Evolutionary conservation across 2,113 vertebrate genomes (phyloP).

Genomic region (Amblyopsis rosae): DNA sequence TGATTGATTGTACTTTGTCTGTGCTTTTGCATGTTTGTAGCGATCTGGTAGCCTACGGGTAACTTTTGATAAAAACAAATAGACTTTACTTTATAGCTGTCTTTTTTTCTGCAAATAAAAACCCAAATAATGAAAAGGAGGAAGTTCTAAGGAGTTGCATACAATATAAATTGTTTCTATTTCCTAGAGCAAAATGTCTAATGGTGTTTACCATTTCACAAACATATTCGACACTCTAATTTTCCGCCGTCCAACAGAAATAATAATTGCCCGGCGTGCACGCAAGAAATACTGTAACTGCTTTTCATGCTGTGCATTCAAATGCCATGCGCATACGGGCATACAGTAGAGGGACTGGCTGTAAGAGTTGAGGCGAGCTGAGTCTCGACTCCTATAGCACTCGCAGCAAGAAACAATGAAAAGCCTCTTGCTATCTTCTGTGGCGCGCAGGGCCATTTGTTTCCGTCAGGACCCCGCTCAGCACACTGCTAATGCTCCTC

Average conservation of each 20-base stretch:
- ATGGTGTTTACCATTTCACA: conserved; percentile 8
- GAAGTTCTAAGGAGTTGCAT: neutral
- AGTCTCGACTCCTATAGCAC: conserved; percentile 34
- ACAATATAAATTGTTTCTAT: neutral
- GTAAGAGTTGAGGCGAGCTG: conserved; percentile 35
- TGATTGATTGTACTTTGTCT: too few species aligned
- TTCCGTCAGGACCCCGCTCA: conserved; percentile 63
- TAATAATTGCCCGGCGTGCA: neutral
- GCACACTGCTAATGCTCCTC: conserved; percentile 69
- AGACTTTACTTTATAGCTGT: neutral
- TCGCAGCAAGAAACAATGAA: conserved; percentile 49
- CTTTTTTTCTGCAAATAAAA: neutral
- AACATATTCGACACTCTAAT: neutral
- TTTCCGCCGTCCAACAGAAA: conserved; percentile 1
- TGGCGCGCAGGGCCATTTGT: conserved; percentile 69
- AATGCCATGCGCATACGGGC: neutral
- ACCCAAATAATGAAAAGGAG: neutral
- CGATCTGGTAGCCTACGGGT: too few species aligned
- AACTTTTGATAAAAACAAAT: neutral
- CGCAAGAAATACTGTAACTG: conserved; percentile 13
- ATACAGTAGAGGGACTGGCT: conserved; percentile 32
- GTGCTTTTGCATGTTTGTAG: neutral
- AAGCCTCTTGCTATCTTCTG: conserved; percentile 54
- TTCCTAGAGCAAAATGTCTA: conserved; percentile 8
- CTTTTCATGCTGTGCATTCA: conserved; percentile 29